Base-by-base conservation (phyloP, 2,113 vertebrate genomes). In the Notarius lentiginosus region DNA sequence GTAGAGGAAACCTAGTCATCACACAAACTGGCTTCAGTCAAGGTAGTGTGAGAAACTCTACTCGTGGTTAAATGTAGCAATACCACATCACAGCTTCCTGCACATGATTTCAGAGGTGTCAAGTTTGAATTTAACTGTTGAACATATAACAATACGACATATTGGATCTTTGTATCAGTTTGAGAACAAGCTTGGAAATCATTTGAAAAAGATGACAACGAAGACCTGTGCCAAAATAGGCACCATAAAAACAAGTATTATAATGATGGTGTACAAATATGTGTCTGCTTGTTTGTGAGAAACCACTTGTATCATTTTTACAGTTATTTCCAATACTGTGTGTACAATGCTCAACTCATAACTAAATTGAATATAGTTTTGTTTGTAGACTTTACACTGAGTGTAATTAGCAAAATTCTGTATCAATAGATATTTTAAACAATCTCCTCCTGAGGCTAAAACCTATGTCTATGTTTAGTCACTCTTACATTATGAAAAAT, bases 1-100 rank as follows among this genome's bases (percentile, higher is more conserved):
- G 89, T 85, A 86, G 84, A 84, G 85, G 84, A 88, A 91, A 90
- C 90, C 63, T 58, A 89, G 90, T 90, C 91, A 90, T 84, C 58
- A 66, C 66, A 87, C 87, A 56, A 55, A 79, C 87, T 85, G 85
- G 51, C 86, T 90, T 88, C 51, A 22, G 56, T 55, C 47, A 76
- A 88, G 89, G 89, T 61, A 55, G 73, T 81, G 91, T 91, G 85
- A 90, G 90, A 93, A 88, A 83, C 72, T 12, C 60, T 73, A 81
- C 82, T 66, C 75, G 86, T 86, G 84, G 87, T 90, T 84, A 58
- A 84, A 86, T 82, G 75, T 87, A 65, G 58, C 61, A 89, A 75
- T 85, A 80, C 34, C 88, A 82, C 61, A 88, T 14, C 72, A 30
- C 53, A 84, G 63, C 73, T 22, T 55, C 47, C 10, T 73, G 51